These are phyloP conservation scores for Arenaria interpres DNA, from an alignment of 2,113 vertebrate species.

Conservation along the genomic window DNA sequence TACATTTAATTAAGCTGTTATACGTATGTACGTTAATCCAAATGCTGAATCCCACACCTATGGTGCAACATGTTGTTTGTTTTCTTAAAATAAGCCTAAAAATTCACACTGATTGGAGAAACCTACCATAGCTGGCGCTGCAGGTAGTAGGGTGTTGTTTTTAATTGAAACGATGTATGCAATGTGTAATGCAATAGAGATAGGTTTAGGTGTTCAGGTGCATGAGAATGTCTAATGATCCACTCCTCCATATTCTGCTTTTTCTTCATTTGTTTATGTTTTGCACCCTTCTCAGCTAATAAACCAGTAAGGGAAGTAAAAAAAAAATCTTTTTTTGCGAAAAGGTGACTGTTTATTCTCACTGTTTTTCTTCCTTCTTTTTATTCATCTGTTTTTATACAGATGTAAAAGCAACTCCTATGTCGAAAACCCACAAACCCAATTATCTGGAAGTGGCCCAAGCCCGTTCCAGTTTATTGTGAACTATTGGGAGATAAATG, in stretches of 20 bases:
- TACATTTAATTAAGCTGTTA: neutral
- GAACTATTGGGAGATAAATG: neutral
- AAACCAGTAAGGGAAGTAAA: neutral
- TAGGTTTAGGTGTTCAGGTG: neutral
- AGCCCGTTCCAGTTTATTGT: neutral
- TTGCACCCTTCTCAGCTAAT: neutral
- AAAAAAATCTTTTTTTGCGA: neutral
- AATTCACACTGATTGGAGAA: neutral
- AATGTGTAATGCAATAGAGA: neutral
- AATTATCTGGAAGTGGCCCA: neutral
- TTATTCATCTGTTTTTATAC: neutral
- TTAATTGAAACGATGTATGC: neutral
- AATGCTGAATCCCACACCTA: neutral
- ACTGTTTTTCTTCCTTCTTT: neutral
- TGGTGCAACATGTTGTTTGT: neutral
- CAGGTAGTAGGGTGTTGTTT: rapidly evolving
- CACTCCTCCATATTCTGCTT: neutral
- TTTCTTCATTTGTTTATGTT: neutral
- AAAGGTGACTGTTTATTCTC: neutral
- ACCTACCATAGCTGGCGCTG: neutral
- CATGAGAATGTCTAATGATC: neutral
- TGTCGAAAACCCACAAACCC: neutral
- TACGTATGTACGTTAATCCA: neutral
- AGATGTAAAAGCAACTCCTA: neutral
- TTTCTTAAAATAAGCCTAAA: neutral